phyloP scores from a whole-genome alignment of 2,113 vertebrate species.

The Leucopsar rothschildi region DNA sequence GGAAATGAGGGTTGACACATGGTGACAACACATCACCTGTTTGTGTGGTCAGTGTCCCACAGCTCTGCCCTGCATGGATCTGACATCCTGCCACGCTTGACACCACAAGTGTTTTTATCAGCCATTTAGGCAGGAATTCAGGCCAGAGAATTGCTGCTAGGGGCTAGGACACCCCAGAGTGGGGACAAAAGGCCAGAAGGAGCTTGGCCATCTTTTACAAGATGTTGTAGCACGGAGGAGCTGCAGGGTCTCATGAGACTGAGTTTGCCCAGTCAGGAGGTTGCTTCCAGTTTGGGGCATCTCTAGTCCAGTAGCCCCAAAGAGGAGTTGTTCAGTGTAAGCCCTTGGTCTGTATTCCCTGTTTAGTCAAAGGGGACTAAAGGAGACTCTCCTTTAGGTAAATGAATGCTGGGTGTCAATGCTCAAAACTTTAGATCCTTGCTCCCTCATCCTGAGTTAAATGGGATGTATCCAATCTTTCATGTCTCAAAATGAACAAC shows the following conservation, averaged over 20 bases:
- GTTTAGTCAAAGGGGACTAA: neutral
- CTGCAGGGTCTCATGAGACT: neutral
- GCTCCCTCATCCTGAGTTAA: neutral
- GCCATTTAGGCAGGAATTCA: neutral
- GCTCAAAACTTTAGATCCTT: neutral
- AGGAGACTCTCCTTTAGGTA: neutral
- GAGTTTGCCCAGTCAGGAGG: neutral
- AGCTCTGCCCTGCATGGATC: neutral
- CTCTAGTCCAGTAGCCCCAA: neutral
- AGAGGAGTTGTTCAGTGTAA: neutral
- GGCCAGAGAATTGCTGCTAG: neutral
- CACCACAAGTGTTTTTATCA: neutral
- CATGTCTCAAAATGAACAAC: neutral
- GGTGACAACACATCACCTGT: fast-evolving
- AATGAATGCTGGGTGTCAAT: fast-evolving
- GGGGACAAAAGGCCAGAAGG: neutral
- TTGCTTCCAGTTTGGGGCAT: neutral
- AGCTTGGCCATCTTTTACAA: neutral
- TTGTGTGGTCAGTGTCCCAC: neutral
- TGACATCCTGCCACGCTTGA: neutral
- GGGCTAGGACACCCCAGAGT: neutral
- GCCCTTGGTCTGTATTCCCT: neutral
- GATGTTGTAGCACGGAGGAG: neutral
- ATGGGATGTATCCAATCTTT: neutral
- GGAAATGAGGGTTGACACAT: neutral